Base-by-base conservation (phyloP, 1,140 invertebrate genomes). In the Drosophila nebulosa region DNA sequence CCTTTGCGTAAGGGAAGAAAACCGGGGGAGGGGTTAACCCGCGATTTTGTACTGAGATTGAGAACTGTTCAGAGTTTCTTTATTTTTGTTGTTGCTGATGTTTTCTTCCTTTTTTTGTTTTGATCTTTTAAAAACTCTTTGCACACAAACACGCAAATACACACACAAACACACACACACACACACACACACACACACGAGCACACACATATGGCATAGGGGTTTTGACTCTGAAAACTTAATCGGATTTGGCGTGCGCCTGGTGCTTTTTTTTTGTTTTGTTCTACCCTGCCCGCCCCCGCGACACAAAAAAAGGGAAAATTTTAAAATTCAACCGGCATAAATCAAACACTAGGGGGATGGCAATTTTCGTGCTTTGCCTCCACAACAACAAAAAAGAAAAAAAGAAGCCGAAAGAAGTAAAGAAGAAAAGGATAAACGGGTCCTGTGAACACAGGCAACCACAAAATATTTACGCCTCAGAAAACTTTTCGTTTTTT, bases 301-400 rank as follows among this genome's bases (percentile, higher is more conserved):
- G 39, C 16, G 14, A 21, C 16, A 10, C 7, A 56, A 52, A 70
- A 65, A 79, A 63, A 68, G 63, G 32, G 53, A 70, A 59, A 65
- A 81, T 86, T 86, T 86, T 88, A 88, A 86, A 86, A 86, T 86
- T 86, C 81, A 86, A 88, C 78, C 78, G 81, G 81, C 81, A 86
- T 86, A 86, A 86, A 86, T 86, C 81, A 86, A 86, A 88, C 83
- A 86, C 81, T 74, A 46, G 32, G 36, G 70, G 59, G 64, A 64
- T 68, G 81, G 68, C 69, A 78, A 67, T 78, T 83, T 81, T 81
- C 79, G 78, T 83, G 74, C 71, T 64, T 51, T 79, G 77, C 74
- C 78, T 79, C 55, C 7, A 46, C 39, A 46, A 46, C 39, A 46
- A 46, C 39, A 42, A 42, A 46, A 21, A 14, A 46, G 9, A 21